Conservation (phyloP, 2,797 vertebrate species). For the Telmatherina bonti region DNA sequence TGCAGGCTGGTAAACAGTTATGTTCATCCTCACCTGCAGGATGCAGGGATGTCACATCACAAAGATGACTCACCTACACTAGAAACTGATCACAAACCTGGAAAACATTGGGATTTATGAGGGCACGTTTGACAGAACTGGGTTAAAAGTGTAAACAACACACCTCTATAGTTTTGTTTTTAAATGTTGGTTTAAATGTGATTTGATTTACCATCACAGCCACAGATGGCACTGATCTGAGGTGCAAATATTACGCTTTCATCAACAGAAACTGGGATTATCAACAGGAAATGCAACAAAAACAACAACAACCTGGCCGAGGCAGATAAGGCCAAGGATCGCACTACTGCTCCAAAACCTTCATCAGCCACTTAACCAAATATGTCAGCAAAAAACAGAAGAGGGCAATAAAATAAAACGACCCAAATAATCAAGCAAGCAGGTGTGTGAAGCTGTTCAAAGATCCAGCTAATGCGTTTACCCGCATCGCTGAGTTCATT, state of each 20-base stretch:
- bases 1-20: too few relatives aligned
- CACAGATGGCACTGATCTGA: neutral
- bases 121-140: neutral
- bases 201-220: neutral
- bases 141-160: neutral
- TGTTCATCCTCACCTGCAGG: too few relatives aligned
- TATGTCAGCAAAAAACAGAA: accelerated
- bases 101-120: neutral
- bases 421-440: neutral
- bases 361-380: accelerated
- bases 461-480: too few relatives aligned
- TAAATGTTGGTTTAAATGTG: neutral
- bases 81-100: too few relatives aligned
- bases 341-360: neutral
- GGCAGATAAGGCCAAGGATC: neutral
- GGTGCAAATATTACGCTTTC: neutral
- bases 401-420: accelerated
- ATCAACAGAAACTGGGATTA: neutral
- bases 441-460: too few relatives aligned
- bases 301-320: too few relatives aligned
- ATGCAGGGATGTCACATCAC: too few relatives aligned
- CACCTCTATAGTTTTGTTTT: too few relatives aligned
- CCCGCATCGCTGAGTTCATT: neutral
- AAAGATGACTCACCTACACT: too few relatives aligned
- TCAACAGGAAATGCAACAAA: neutral